Base-by-base conservation (phyloP, 2,797 vertebrate genomes). In the Acanthurus tractus region DNA sequence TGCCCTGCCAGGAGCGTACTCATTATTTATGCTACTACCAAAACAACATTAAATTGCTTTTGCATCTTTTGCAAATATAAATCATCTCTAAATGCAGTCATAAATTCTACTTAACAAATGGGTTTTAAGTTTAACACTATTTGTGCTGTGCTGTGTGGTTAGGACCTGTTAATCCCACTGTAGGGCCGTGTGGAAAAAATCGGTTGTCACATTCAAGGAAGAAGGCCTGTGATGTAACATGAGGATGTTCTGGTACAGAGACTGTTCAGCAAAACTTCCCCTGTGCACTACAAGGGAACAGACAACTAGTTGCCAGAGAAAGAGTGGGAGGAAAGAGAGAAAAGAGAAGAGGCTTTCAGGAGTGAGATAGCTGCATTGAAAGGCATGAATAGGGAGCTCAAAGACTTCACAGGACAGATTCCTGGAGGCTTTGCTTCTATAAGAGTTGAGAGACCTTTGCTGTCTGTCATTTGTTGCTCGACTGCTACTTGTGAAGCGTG, bases 11-110 rank as follows among this genome's bases (percentile, higher is more conserved):
- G 67, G 18, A 57, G 42, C 48, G 36, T 3, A 61, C 58, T 73
- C 53, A 83, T 85, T 78, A 86, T 71, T 85, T 69, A 76, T 74
- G 55, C 46, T 36, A 59, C 64, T 84, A 81, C 34, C 70, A 78
- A 83, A 81, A 81, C 76, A 79, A 87, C 23, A 65, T 62, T 25
- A 79, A 81, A 85, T 54, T 59, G 66, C 44, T 63, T 76, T 74
- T 68, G 63, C 74, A 78, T 74, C 52, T 66, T 18, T 77, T 75
- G 44, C 48, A 70, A 76, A 46, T 55, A 70, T 70, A 73, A 80
- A 85, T 88, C 58, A 55, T 40, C 12, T 59, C 9, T 64, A 74
- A 81, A 73, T 65, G 67, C 36, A 54, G 59, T 56, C 45, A 57
- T 58, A 77, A 61, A 34, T 81, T 77, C 18, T 20, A 58, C 59